Base-by-base conservation (phyloP, 2,797 vertebrate species). In the Astyanax mexicanus region DNA sequence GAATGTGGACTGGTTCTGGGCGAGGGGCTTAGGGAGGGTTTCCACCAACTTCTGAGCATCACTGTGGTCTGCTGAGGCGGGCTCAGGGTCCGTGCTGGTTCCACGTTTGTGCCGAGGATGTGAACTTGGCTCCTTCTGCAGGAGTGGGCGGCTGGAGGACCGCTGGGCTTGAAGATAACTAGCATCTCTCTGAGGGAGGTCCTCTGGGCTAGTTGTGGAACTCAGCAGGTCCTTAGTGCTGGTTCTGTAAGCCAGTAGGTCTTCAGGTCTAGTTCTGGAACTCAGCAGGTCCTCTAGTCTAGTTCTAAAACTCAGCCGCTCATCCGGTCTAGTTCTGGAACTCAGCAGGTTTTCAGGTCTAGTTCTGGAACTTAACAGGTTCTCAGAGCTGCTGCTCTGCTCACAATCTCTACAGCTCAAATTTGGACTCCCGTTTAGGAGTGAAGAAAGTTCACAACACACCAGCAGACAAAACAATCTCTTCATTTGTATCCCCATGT, bases 1-100 rank as follows among this genome's bases (percentile, higher is more conserved):
- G 2, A 27, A 81, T 1, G 77, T n/a, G 0, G 86, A 84, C 42
- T 88, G 89, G 37, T 88, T 86, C 80, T 92, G 92, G n/a, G 89
- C 88, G 83, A 87, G 62, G 21, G 86, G 82, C 12, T 69, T 84
- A 6, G 88, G 86, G 4, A 78, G 58, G 1, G 49, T 9, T 44
- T 80, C 83, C n/a, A n/a, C n/a, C 79, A 19, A 51, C 12, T 25
- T 68, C 25, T 52, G 35, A 61, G 19, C 32, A 38, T 58, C 21
- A 47, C 29, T 9, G 19, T 6, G 0, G 9, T 35, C 7, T 13
- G 17, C 19, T 45, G 19, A 7, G 74, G n/a, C n/a, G n/a, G n/a
- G n/a, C n/a, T n/a, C n/a, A n/a, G n/a, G n/a, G n/a, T n/a, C n/a
- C n/a, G n/a, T n/a, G n/a, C n/a, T n/a, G n/a, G 65, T 17, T 17